Evolutionary conservation across 2,888 invertebrate species (phyloP).

Genomic region (Melipona bicolor): DNA sequence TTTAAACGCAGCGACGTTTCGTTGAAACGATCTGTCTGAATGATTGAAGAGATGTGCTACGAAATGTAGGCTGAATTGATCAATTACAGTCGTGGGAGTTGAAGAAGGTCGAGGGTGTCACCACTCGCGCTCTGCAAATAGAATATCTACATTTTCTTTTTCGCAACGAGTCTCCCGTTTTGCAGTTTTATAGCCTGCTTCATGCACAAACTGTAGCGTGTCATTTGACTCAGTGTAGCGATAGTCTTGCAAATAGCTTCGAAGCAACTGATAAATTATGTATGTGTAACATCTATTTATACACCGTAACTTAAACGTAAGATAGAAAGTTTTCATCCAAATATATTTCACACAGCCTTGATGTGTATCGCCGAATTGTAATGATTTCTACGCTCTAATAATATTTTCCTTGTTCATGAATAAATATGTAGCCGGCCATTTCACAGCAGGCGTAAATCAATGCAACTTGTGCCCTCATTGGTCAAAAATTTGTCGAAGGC

Average conservation of each 20-base stretch:
- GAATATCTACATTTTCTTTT: not conserved
- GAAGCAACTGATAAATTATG: not conserved
- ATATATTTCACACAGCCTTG: not conserved
- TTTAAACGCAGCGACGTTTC: too few species aligned
- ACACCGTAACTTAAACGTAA: not conserved
- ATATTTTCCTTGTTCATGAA: not conserved
- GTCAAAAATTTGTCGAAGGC: too few species aligned
- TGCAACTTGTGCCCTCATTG: not conserved
- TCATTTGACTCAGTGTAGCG: not conserved
- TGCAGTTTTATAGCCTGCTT: not conserved
- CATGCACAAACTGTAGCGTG: not conserved
- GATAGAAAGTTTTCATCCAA: slow-evolving; percentile 2
- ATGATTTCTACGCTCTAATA: not conserved
- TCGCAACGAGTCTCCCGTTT: not conserved
- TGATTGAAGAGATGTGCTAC: not conserved
- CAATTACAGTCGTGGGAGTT: slow-evolving; percentile 11
- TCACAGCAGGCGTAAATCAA: not conserved
- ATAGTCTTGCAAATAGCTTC: not conserved
- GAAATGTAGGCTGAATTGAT: slow-evolving; percentile 31
- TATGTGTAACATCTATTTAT: not conserved
- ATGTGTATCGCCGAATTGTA: not conserved
- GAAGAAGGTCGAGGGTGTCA: slow-evolving; percentile 20
- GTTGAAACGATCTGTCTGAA: not conserved
- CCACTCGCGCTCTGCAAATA: slow-evolving; percentile 20
- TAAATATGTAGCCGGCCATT: not conserved